Evolutionary conservation across 2,888 invertebrate species (phyloP), one percentile per base, ranked within the genome.

Genomic region (Thelaira solivaga): DNA sequence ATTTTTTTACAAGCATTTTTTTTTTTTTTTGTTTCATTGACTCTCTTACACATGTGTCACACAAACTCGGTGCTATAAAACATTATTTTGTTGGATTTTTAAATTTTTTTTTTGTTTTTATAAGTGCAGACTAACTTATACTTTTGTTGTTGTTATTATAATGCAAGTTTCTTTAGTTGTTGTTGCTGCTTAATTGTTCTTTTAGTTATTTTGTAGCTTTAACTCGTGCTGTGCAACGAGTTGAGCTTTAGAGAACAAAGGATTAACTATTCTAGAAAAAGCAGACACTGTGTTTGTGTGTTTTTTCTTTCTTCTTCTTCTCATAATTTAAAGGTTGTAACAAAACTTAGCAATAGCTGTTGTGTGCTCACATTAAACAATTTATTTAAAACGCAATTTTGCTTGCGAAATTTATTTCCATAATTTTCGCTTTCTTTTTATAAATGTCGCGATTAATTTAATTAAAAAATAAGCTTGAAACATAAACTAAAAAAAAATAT

Each of bases 311-410:
- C 41, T 13, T 53, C n/a, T 34, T 45, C 39, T 55, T 53, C 51
- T 20, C 53, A 3, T 11, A 57, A 49, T 22, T 53, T 53, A 68
- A 75, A 75, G 67, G 67, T 75, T 75, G 59, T 59, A 65, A 49
- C 34, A 43, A 55, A 55, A 64, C 64, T 26, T 16, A 53, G 36
- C 39, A 45, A 34, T 24, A 39, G 49, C 49, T 64, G 10, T 24
- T 43, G 24, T 31, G 16, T 51, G 59, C 22, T 65, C 59, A 65
- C 57, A 67, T 59, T 53, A 43, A 68, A 62, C 43, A 62, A 67
- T 45, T 68, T 61, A 78, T 74, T 78, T 78, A 78, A 74, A 78
- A 78, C 78, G 78, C 74, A 78, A 59, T 78, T 71, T 65, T 61
- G 43, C 49, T 61, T 57, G 64, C 53, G 68, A 69, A 64, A 20